These are phyloP conservation scores for Glaucidium brasilianum DNA, from an alignment of 2,113 vertebrate genomes.

Conservation along the genomic window DNA sequence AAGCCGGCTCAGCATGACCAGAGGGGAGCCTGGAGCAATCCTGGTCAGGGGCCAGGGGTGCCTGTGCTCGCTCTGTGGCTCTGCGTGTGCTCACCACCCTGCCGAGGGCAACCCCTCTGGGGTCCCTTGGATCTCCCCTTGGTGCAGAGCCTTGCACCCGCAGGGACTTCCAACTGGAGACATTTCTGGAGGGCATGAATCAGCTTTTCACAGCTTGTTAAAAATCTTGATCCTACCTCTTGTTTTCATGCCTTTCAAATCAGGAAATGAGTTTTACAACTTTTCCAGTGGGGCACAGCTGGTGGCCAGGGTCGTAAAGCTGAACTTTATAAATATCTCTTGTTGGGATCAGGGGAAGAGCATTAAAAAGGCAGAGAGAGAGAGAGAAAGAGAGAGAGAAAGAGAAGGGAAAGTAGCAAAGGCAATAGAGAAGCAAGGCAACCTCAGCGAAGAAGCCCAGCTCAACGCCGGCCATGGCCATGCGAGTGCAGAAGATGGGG, in stretches of 20 bases:
- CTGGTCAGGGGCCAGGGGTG: not conserved
- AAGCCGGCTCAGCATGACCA: accelerated
- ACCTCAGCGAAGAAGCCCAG: constrained; percentile 29
- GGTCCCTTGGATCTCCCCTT: not conserved
- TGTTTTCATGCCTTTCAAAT: constrained; percentile 79
- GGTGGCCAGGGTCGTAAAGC: constrained; percentile 77
- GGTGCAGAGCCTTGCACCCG: not conserved
- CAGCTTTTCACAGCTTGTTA: constrained; percentile 83
- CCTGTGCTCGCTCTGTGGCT: not conserved
- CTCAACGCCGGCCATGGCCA: not conserved
- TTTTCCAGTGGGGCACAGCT: constrained; percentile 76
- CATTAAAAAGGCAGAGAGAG: constrained; percentile 46
- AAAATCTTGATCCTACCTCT: constrained; percentile 72
- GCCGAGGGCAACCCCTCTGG: not conserved
- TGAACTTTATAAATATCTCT: constrained; percentile 81
- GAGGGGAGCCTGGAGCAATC: not conserved
- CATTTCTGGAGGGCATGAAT: constrained; percentile 76
- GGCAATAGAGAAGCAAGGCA: not conserved
- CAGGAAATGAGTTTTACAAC: constrained; percentile 78
- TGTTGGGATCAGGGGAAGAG: constrained; percentile 42
- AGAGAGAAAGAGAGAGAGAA: constrained; percentile 15
- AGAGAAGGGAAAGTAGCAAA: constrained; percentile 19
- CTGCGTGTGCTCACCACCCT: not conserved
- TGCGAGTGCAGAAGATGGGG: constrained; percentile 25
- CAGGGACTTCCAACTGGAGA: constrained; percentile 62